Conservation (phyloP, 2,888 invertebrate species). For the Eutolmus rufibarbis region DNA sequence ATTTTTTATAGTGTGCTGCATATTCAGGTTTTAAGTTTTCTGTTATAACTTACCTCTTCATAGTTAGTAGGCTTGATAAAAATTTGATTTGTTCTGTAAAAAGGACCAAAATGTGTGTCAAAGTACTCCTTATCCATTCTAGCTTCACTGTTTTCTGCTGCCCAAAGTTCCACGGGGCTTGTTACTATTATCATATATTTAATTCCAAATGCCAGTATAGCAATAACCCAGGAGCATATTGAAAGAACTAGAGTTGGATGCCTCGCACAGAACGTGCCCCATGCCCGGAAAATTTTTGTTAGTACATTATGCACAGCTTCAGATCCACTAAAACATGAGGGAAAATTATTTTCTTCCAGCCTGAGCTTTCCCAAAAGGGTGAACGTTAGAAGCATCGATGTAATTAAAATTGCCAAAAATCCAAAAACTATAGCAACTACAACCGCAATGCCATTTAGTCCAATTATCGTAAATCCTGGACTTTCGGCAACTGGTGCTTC, state of each 20-base stretch:
- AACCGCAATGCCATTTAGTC: slow-evolving; percentile 71
- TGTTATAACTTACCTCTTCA: slow-evolving; percentile 61
- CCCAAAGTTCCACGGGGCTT: slow-evolving; percentile 94
- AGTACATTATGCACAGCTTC: slow-evolving; percentile 53
- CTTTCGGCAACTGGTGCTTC: slow-evolving; percentile 62
- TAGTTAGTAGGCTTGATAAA: slow-evolving; percentile 75
- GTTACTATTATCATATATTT: slow-evolving; percentile 76
- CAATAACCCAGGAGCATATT: slow-evolving; percentile 69
- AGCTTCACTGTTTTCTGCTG: slow-evolving; percentile 79
- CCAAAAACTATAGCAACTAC: slow-evolving; percentile 68
- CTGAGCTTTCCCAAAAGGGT: neutral
- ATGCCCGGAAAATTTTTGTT: slow-evolving; percentile 60
- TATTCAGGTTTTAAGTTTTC: neutral
- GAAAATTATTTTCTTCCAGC: slow-evolving; percentile 44
- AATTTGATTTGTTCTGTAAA: slow-evolving; percentile 88
- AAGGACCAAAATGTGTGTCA: slow-evolving; percentile 86
- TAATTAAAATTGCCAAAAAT: slow-evolving; percentile 55
- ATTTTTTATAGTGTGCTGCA: no score
- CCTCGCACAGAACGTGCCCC: slow-evolving; percentile 70
- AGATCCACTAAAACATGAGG: slow-evolving; percentile 56
- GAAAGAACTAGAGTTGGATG: slow-evolving; percentile 72
- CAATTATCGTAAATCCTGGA: slow-evolving; percentile 66
- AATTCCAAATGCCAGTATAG: slow-evolving; percentile 72
- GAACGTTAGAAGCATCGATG: slow-evolving; percentile 49
- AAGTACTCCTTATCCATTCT: slow-evolving; percentile 86